phyloP scores from a whole-genome alignment of 2,797 vertebrate genomes.

The Odontamblyopus lacepedii region DNA sequence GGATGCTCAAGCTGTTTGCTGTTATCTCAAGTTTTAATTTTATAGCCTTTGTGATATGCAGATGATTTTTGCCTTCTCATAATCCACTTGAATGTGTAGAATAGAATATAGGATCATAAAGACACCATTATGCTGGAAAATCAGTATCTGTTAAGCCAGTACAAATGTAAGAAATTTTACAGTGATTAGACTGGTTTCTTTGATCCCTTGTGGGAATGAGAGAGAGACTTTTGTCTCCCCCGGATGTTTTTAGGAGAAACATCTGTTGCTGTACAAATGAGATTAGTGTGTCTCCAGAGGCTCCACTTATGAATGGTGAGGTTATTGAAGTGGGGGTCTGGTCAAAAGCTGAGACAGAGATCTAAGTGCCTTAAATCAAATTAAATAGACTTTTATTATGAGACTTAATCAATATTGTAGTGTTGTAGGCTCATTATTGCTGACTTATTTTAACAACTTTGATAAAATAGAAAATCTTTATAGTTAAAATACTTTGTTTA shows the following conservation, averaged over 20 bases:
- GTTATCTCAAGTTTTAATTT: not conserved
- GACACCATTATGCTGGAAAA: constrained; percentile 47
- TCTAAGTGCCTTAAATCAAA: constrained; percentile 60
- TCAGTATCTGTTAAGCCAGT: constrained; percentile 50
- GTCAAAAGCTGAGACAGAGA: constrained; percentile 56
- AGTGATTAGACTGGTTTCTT: constrained; percentile 60
- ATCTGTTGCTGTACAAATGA: constrained; percentile 77
- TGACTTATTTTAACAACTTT: constrained; percentile 80
- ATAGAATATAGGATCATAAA: not conserved
- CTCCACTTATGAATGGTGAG: constrained; percentile 66
- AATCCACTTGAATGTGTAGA: not conserved
- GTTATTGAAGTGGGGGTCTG: constrained; percentile 44
- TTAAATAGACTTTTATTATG: constrained; percentile 46
- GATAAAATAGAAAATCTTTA: not conserved
- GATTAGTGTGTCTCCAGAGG: constrained; percentile 69
- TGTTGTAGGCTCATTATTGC: constrained; percentile 20
- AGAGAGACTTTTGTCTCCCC: constrained; percentile 60
- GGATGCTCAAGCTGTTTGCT: not conserved
- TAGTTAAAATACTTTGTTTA: not conserved
- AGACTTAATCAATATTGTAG: constrained; percentile 42
- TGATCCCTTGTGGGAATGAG: constrained; percentile 66
- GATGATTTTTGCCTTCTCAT: not conserved
- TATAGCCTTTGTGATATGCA: not conserved
- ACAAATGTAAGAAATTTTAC: constrained; percentile 60
- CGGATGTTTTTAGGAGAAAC: constrained; percentile 76